These are phyloP conservation scores for Neelides sp. DNA, from an alignment of 1,140 invertebrate genomes.

Conservation along the genomic window DNA sequence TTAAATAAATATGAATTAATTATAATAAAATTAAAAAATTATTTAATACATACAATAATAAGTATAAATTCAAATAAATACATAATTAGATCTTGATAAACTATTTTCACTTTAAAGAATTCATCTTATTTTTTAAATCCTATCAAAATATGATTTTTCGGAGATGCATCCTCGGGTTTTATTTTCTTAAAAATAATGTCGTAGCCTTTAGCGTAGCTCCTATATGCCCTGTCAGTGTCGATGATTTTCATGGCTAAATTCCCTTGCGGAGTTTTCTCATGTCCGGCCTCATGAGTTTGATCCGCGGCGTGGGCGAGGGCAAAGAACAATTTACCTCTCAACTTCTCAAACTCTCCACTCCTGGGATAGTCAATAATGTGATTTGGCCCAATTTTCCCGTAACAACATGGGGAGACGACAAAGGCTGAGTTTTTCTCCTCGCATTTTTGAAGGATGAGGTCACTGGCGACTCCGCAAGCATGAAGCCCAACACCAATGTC, in stretches of 20 bases:
- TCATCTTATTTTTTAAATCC: slow-evolving; percentile 41
- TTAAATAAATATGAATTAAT: background rate
- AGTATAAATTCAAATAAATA: too few relatives aligned
- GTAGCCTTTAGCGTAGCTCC: slow-evolving; percentile 62
- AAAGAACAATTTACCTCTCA: slow-evolving; percentile 44
- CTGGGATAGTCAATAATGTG: slow-evolving; percentile 53
- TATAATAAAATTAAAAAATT: background rate
- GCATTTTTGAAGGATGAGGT: slow-evolving; percentile 72
- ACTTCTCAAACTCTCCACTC: slow-evolving; percentile 49
- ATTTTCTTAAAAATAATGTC: slow-evolving; percentile 57
- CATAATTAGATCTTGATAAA: too few relatives aligned
- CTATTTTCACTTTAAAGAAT: too few relatives aligned
- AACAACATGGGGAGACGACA: slow-evolving; percentile 87
- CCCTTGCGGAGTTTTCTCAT: slow-evolving; percentile 56
- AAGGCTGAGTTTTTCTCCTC: slow-evolving; percentile 61
- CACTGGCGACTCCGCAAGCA: slow-evolving; percentile 87
- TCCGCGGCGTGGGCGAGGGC: slow-evolving; percentile 77
- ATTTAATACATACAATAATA: background rate
- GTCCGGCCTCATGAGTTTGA: slow-evolving; percentile 64
- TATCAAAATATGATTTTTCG: slow-evolving; percentile 85
- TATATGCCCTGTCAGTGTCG: slow-evolving; percentile 66
- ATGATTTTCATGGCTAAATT: slow-evolving; percentile 72
- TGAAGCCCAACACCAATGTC: slow-evolving; percentile 78
- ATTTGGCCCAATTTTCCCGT: slow-evolving; percentile 65
- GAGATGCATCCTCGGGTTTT: slow-evolving; percentile 50